phyloP scores from a whole-genome alignment of 1,140 invertebrate species.

The Drosophila rufa region DNA sequence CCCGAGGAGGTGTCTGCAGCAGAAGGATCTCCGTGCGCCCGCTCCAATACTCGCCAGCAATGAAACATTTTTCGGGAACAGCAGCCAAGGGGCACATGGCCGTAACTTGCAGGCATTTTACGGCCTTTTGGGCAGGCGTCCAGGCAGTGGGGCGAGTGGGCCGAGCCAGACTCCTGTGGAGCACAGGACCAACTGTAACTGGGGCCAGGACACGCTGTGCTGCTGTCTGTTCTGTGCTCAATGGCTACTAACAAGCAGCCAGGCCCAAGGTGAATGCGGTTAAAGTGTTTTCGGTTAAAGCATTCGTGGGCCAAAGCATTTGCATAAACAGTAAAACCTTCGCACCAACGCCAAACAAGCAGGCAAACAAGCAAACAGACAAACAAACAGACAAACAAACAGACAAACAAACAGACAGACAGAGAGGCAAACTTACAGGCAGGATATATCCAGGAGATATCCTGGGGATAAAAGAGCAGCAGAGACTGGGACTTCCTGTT shows the following conservation, averaged over 20 bases:
- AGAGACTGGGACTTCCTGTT: slow-evolving; percentile 28
- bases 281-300: slow-evolving; percentile 82
- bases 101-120: slow-evolving; percentile 81
- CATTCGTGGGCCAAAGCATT: slow-evolving; percentile 68
- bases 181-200: slow-evolving; percentile 6
- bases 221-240: slow-evolving; percentile 63
- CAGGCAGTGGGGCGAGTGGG: background rate
- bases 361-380: slow-evolving; percentile 45
- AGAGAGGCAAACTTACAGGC: slow-evolving; percentile 16
- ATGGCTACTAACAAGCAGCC: slow-evolving; percentile 78
- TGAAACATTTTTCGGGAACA: slow-evolving; percentile 81
- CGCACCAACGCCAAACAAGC: slow-evolving; percentile 43
- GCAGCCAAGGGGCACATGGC: slow-evolving; percentile 60
- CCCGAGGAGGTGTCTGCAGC: slow-evolving; percentile 36
- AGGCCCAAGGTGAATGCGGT: slow-evolving; percentile 78
- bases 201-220: slow-evolving; percentile 11
- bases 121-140: slow-evolving; percentile 68
- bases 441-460: slow-evolving; percentile 19
- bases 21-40: slow-evolving; percentile 6
- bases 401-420: slow-evolving; percentile 13
- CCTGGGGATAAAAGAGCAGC: slow-evolving; percentile 23
- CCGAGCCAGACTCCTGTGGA: background rate
- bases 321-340: slow-evolving; percentile 70
- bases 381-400: slow-evolving; percentile 20
- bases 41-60: slow-evolving; percentile 52